Base-by-base conservation (phyloP, 2,888 invertebrate species). In the Sturmia bella region DNA sequence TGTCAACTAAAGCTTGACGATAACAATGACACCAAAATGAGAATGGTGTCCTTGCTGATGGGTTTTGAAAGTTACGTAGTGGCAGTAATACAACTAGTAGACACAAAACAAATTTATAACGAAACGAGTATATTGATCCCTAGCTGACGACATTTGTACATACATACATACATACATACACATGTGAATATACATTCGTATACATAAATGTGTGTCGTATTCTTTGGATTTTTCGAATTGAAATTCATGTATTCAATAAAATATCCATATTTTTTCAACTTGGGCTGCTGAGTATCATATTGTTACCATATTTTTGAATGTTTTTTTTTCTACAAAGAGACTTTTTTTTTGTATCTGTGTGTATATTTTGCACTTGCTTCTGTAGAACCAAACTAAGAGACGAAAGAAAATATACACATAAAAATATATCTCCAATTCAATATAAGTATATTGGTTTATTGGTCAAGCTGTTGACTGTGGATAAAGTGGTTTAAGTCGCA, bases 401-500 rank as follows among this genome's bases (percentile, higher is more conserved):
- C 19, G 41, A 11, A 56, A 15, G 41, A 11, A 56, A 15, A 45
- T 32, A 57, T 39, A 41, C 1, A 59, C 32, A 50, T 15, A 24
- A 48, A 68, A 5, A 59, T 19, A 50, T 41, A 57, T n/a, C 21
- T 12, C 37, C 7, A 37, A 56, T 72, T 77, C 77, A 78, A 78
- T 78, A 78, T 72, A 72, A 72, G 66, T 78, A 72, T 78, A 78
- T 78, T 72, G 77, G 77, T 78, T 78, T 78, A 78, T 76, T 68
- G 81, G 77, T 82, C 81, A 77, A 77, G 77, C 81, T 82, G 81
- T 82, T 82, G 81, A 74, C 68, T 82, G 57, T 64, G 77, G 81
- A 82, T 82, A 82, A 82, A 77, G 81, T 77, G 81, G 77, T 77
- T 77, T 82, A 82, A 74, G 77, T 77, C 81, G 59, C 81, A 82